Percentiles rank a stretch among this genome's conserved stretches.
These are phyloP conservation scores for Loriculus beryllinus DNA, from an alignment of 2,797 vertebrate species.

Conservation along the genomic window DNA sequence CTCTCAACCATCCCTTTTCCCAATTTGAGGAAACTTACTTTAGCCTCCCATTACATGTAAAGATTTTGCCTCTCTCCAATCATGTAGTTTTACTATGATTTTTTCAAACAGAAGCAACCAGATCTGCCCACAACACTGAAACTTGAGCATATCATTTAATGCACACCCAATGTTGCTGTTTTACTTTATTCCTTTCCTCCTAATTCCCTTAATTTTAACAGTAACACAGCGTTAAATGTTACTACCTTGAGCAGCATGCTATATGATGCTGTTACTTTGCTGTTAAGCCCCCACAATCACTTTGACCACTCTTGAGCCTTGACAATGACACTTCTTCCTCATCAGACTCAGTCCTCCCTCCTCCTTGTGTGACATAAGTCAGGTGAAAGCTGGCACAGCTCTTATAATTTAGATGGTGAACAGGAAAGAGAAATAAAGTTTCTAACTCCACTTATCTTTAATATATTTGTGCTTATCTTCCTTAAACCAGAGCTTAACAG, in stretches of 20 bases:
- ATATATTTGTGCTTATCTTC: background rate
- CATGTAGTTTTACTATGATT: background rate
- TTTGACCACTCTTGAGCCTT: background rate
- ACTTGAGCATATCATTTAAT: background rate
- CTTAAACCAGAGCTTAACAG: slow-evolving; percentile 3
- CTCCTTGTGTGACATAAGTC: background rate
- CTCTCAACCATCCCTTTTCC: background rate
- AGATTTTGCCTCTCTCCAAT: background rate
- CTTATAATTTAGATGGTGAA: background rate
- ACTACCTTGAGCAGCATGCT: background rate
- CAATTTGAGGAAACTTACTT: background rate
- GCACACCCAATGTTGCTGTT: background rate
- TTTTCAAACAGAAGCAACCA: background rate
- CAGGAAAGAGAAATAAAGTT: background rate
- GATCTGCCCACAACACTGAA: background rate
- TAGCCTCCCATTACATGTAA: background rate
- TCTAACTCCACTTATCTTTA: background rate
- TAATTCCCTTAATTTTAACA: background rate
- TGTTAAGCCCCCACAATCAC: background rate
- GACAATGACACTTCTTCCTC: background rate
- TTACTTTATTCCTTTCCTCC: background rate
- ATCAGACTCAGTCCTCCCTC: background rate
- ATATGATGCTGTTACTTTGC: background rate
- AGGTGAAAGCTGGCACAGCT: background rate
- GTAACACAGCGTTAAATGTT: background rate